A percentile compares a stretch with the other conserved stretches of the same genome.
Evolutionary conservation across 2,888 invertebrate genomes (phyloP).

Genomic region (Pemphredon lugubris): DNA sequence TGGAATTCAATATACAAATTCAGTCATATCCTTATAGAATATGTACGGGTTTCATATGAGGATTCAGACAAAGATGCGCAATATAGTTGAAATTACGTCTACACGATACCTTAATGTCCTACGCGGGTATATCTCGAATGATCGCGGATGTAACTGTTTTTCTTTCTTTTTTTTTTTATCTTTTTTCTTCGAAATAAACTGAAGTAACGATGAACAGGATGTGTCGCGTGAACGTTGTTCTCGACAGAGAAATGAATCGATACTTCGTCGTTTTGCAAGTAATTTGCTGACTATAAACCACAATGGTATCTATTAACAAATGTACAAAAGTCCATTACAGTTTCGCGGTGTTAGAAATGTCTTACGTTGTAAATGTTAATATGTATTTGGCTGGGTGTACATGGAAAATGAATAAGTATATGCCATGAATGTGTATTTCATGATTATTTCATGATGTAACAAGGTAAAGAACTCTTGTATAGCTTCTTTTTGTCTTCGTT

Average conservation of each 20-base stretch:
- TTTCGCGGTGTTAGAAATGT: conserved; percentile 34
- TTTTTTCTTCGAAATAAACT: conserved; percentile 17
- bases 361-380: conserved; percentile 10
- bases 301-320: conserved; percentile 71
- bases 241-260: conserved; percentile 2
- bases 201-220: conserved; percentile 9
- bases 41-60: conserved; percentile 29
- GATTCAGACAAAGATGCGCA: conserved; percentile 41
- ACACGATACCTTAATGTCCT: conserved; percentile 28
- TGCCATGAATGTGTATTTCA: no score
- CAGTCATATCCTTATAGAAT: conserved; percentile 33
- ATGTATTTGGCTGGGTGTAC: background rate
- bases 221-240: conserved; percentile 11
- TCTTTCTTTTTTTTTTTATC: background rate
- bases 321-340: conserved; percentile 68
- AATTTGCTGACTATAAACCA: conserved; percentile 27
- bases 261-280: conserved; percentile 9
- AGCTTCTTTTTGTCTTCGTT: background rate
- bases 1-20: conserved; percentile 55
- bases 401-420: background rate
- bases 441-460: background rate
- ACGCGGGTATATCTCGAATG: conserved; percentile 28
- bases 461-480: conserved; percentile 3
- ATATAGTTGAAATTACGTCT: conserved; percentile 34
- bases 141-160: conserved; percentile 9